Conservation (phyloP, 2,113 vertebrate genomes). For the Sander lucioperca region DNA sequence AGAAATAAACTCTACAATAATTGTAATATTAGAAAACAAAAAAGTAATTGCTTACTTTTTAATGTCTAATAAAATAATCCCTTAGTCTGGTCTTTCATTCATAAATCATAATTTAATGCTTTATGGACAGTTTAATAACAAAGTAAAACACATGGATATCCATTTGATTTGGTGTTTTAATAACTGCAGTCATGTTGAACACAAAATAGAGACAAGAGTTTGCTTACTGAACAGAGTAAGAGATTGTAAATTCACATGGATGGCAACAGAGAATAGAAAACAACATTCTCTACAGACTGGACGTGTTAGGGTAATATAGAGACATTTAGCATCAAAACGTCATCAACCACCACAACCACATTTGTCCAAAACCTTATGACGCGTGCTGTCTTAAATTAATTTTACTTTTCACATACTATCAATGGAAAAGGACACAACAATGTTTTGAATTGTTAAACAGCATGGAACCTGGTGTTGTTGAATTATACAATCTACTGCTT, state of each 20-base stretch:
- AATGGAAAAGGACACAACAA: not conserved
- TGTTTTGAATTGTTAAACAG: not conserved
- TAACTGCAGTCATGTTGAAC: conserved; percentile 51
- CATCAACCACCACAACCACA: not conserved
- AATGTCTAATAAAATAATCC: not conserved
- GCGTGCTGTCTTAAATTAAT: not conserved
- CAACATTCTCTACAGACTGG: conserved; percentile 18
- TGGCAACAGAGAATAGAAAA: conserved; percentile 26
- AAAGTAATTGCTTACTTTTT: not conserved
- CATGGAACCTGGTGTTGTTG: not conserved
- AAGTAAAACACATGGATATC: conserved; percentile 2
- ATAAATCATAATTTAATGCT: not conserved
- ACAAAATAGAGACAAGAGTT: conserved; percentile 41
- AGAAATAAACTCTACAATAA: not conserved
- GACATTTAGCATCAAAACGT: conserved; percentile 7
- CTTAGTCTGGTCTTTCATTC: not conserved
- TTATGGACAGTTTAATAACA: not conserved
- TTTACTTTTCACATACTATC: not conserved
- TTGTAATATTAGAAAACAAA: not conserved
- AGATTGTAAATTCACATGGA: conserved; percentile 28
- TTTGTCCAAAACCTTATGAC: not conserved
- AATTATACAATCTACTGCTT: not conserved
- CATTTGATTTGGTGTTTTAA: conserved; percentile 67
- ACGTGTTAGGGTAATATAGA: not conserved
- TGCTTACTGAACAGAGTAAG: conserved; percentile 25